phyloP scores from a whole-genome alignment of 2,113 vertebrate genomes.

The Rattus rattus region DNA sequence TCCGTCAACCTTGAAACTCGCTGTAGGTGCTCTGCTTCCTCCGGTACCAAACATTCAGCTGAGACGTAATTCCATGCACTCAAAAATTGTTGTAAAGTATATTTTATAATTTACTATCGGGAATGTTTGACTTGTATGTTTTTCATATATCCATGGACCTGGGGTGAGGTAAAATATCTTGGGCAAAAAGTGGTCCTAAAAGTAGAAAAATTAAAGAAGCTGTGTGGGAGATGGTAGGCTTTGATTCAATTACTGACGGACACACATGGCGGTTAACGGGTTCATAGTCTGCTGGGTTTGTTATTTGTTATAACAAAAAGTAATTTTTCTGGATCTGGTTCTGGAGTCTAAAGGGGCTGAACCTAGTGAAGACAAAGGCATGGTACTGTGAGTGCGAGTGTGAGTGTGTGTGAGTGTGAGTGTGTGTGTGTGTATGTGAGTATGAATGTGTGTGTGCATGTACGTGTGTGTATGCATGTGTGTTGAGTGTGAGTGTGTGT shows the following conservation, averaged over 20 bases:
- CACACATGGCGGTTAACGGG: not conserved
- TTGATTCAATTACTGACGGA: not conserved
- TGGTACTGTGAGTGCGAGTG: not conserved
- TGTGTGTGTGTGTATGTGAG: too few relatives aligned
- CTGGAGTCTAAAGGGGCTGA: not conserved
- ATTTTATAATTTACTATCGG: not conserved
- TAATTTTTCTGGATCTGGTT: not conserved
- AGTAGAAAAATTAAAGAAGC: not conserved
- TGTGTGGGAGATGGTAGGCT: not conserved
- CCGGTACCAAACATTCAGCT: not conserved
- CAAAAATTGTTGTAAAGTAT: not conserved
- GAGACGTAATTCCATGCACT: not conserved
- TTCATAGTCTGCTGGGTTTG: conserved; percentile 12
- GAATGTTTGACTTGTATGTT: not conserved
- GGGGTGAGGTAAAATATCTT: not conserved
- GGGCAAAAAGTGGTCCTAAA: not conserved
- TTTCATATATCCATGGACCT: not conserved
- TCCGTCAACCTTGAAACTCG: not conserved
- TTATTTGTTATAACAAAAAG: not conserved
- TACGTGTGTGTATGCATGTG: too few relatives aligned
- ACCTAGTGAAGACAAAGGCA: not conserved
- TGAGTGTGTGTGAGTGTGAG: not conserved
- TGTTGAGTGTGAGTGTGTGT: too few relatives aligned
- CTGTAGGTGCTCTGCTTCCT: not conserved
- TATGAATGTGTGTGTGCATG: too few relatives aligned